Base-by-base conservation (phyloP, 2,113 vertebrate genomes). In the Mungos mungo region DNA sequence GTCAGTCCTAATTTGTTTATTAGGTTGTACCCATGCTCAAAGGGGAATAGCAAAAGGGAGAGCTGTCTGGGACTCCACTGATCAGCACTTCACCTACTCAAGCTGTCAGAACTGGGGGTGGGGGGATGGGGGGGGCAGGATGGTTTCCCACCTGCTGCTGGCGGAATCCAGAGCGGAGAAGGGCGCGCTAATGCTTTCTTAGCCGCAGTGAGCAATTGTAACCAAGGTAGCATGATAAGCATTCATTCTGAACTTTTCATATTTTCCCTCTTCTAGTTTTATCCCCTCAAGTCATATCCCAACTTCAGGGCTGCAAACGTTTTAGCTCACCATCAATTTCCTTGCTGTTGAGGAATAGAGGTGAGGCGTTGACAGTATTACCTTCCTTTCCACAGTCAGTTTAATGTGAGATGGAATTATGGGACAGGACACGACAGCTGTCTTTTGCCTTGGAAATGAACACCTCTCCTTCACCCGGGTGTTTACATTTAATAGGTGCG, bases 361-460 rank as follows among this genome's bases (percentile, higher is more conserved):
- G 77, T 96, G 74, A 95, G 31, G 85, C 92, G 31, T 1, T 38
- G 82, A 74, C 35, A 23, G 82, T 68, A 90, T 92, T 76, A 92
- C 12, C 69, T 85, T 95, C 71, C 77, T n/a, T 35, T 76, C 76
- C 33, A 21, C 90, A 79, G 72, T 72, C 87, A 57, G 74, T 96
- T 89, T 85, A 93, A 95, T 47, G 72, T 92, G 95, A 81, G 95
- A 82, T 88, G 68, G 72, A 96, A 85, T 90, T 94, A 82, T 72
- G 81, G 90, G 96, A 79, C 76, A 71, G 82, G 54, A 65, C 89
- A 66, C 7, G 10, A 87, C 1, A 15, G 79, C 95, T 92, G 54
- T 89, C 94, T 35, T 5, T 79, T 93, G 95, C 68, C 68, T 93
- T 90, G 91, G 91, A 96, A 91, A 97, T 90, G 85, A 85, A 84